Evolutionary conservation across 1,140 invertebrate genomes (phyloP).

Genomic region (Anoplophora glabripennis): DNA sequence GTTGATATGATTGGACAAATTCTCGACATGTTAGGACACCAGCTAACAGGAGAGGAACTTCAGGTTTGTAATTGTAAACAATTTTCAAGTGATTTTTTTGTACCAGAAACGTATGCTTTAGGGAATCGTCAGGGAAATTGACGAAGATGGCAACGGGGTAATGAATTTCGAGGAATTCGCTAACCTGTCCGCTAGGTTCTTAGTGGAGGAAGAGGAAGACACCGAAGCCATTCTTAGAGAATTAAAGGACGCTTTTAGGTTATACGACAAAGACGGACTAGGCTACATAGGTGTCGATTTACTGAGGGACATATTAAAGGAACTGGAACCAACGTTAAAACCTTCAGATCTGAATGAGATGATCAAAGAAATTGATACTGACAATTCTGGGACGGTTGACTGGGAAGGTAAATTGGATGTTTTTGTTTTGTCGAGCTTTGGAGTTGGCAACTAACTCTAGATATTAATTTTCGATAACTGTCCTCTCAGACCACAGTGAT

Average conservation of each 20-base stretch:
- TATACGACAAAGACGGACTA: conserved; percentile 83
- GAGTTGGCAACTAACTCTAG: neutral
- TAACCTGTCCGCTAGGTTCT: conserved; percentile 77
- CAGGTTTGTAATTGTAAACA: conserved; percentile 48
- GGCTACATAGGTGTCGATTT: conserved; percentile 76
- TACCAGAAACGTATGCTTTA: conserved; percentile 11
- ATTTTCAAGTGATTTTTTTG: no score
- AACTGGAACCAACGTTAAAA: conserved; percentile 69
- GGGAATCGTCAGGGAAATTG: conserved; percentile 40
- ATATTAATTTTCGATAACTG: neutral
- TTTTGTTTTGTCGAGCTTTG: neutral
- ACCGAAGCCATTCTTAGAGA: conserved; percentile 81
- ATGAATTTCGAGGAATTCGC: conserved; percentile 91
- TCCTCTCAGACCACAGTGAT: neutral
- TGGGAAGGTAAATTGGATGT: conserved; percentile 60
- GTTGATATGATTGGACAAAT: conserved; percentile 74
- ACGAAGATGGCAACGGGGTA: conserved; percentile 59
- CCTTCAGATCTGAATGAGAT: conserved; percentile 68
- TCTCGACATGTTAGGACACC: conserved; percentile 75
- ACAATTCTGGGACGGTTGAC: conserved; percentile 68
- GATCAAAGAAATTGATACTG: conserved; percentile 75
- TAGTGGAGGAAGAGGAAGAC: conserved; percentile 77
- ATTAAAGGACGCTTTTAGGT: conserved; percentile 83
- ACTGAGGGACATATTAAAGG: conserved; percentile 70
- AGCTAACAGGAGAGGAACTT: conserved; percentile 65